These are phyloP conservation scores for Phenacoccus solenopsis DNA, from an alignment of 1,140 invertebrate species.

Conservation along the genomic window DNA sequence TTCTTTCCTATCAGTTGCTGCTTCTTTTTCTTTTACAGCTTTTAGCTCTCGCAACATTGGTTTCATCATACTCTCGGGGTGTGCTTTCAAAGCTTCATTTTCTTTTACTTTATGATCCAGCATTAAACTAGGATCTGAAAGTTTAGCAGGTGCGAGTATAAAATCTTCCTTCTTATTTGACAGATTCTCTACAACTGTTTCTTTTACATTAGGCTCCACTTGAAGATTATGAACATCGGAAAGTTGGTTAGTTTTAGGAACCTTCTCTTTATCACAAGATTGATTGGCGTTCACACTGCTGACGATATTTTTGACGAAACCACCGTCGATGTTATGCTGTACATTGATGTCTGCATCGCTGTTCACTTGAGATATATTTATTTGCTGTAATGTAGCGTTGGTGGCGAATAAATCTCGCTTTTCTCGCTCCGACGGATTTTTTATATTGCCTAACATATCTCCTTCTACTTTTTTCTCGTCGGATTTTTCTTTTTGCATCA, in stretches of 20 bases:
- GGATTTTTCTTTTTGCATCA: conserved; percentile 39
- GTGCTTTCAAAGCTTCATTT: background rate
- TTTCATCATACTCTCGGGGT: background rate
- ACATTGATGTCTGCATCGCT: background rate
- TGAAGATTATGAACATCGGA: background rate
- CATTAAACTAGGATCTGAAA: conserved; percentile 9
- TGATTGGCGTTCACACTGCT: background rate
- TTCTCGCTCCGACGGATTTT: conserved; percentile 42
- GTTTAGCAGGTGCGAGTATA: conserved; percentile 11
- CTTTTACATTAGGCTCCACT: background rate
- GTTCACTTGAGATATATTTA: background rate
- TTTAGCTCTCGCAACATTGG: background rate
- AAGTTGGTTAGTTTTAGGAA: background rate
- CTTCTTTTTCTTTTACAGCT: background rate
- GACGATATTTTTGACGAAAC: background rate
- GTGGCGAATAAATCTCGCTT: conserved; percentile 25
- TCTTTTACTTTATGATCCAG: background rate
- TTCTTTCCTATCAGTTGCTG: background rate
- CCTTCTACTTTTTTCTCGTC: conserved; percentile 38
- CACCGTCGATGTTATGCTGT: background rate
- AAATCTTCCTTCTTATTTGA: background rate
- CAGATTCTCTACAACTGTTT: background rate
- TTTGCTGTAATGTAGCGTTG: background rate
- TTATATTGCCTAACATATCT: conserved; percentile 41
- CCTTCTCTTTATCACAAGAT: background rate